Evolutionary conservation across 1,140 invertebrate species (phyloP).

Genomic region (Drosophila seguyi): DNA sequence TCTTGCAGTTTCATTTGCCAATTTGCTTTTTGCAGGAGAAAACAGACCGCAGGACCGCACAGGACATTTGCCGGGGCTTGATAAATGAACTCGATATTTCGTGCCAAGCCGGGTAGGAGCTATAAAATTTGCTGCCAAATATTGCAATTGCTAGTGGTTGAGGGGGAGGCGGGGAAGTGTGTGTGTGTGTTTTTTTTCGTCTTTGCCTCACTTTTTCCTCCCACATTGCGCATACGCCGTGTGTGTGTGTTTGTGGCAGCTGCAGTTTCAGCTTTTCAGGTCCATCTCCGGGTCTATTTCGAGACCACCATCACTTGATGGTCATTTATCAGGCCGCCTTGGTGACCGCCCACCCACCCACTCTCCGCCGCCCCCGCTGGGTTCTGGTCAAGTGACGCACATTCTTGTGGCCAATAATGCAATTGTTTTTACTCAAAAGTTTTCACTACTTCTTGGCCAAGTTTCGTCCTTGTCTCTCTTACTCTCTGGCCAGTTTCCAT

Average conservation of each 20-base stretch:
- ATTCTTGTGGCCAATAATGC: conserved; percentile 37
- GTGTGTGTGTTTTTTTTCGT: background rate
- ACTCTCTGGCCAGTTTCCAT: background rate
- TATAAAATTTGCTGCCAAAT: conserved; percentile 63
- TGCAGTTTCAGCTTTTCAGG: conserved; percentile 7
- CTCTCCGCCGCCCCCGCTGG: too few species aligned
- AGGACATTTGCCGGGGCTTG: conserved; percentile 25
- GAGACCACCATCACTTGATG: conserved; percentile 28
- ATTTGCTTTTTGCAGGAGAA: conserved; percentile 45
- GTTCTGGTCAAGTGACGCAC: conserved; percentile 37
- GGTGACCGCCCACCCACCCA: background rate
- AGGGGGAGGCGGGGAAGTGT: background rate
- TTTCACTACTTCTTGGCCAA: conserved; percentile 12
- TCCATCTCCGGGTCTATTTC: background rate
- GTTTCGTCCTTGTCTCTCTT: background rate
- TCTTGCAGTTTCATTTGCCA: conserved; percentile 46
- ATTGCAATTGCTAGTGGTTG: conserved; percentile 41
- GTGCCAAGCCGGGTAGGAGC: conserved; percentile 24
- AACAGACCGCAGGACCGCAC: conserved; percentile 17
- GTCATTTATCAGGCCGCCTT: conserved; percentile 55
- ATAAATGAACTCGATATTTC: conserved; percentile 66
- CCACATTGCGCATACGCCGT: conserved; percentile 59
- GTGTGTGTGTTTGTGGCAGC: conserved; percentile 26
- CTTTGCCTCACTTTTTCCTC: too few species aligned
- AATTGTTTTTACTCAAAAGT: conserved; percentile 36